Evolutionary conservation across 2,888 invertebrate species (phyloP), one percentile per base, ranked within the genome.

Genomic region (Drosophila villosipedis): DNA sequence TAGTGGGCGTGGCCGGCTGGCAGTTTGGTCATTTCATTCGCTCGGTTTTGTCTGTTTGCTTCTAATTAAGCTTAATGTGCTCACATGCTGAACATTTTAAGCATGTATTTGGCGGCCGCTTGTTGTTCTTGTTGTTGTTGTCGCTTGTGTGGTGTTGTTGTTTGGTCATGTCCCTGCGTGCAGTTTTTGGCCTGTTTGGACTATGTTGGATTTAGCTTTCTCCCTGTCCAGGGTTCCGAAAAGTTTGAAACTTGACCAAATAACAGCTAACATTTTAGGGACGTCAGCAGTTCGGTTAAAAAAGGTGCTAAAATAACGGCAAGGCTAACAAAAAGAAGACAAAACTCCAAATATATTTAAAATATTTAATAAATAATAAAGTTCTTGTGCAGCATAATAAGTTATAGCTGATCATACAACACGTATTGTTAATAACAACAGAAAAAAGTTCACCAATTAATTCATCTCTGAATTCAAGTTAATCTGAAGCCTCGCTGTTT

Each of bases 51-150:
- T 78, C 78, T 78, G 78, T 76, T 81, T 78, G 81, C 76, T 76
- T 82, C 81, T 82, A 81, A 81, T 82, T 82, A 80, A 82, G 81
- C 81, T 81, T 78, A 81, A 81, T 81, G 81, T 78, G 67, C 78
- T 78, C 76, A 73, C 75, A 78, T 78, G 62, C 71, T 66, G 62
- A 68, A 78, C 78, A 75, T 78, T 78, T 78, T 70, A 70, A 70
- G 74, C 78, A 65, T 70, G 61, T 69, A 69, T 78, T 60, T 57
- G 67, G 53, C 47, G 49, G 55, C 31, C 49, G 30, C 50, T 41
- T 60, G 49, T 53, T 64, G 41, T 19, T 66, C 43, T n/a, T 59
- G 41, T 39, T 60, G 31, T 33, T 63, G 69, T 30, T 73, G 53
- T 47, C 64, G 76, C 25, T 57, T 41, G 57, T 57, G 30, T 6